Base-by-base conservation (phyloP, 2,113 vertebrate genomes). In the Motacilla alba region DNA sequence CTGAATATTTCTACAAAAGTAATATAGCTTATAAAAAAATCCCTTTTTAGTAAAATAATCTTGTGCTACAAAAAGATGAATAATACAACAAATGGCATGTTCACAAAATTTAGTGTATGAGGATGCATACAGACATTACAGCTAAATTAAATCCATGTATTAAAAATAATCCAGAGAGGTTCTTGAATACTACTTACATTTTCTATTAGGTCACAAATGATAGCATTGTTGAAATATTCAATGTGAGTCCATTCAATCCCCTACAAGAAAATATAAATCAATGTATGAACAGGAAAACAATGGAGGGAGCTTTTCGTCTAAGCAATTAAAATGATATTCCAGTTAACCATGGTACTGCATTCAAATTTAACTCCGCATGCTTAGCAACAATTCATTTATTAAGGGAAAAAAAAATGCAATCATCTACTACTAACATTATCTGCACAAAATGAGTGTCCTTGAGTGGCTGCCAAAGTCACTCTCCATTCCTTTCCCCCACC, bases 201-300 rank as follows among this genome's bases (percentile, higher is more conserved):
- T 98, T 99, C 99, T 97, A 99, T 99, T 81, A 99, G 98, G 97
- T 99, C 99, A 96, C 99, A 99, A 97, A 99, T 99, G 79, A 99
- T 92, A 41, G 99, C 99, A 68, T 99, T 99, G 98, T 99, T 99
- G 98, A 99, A 99, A 97, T 99, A 99, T 59, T 99, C 99, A 19
- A 99, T 99, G 92, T 99, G 99, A 91, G 99, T 99, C 99, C 99
- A 99, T 93, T 99, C 99, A 92, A 99, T 99, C 75, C 98, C 99
- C 99, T 99, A 75, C 11, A 94, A 83, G 37, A 94, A 95, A 97
- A 79, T 33, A 92, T 5, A 95, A 82, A 62, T n/a, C 84, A 47
- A 87, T 52, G 73, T 31, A 55, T 58, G 15, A 77, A 77, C 31
- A 81, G 37, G 8, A 43, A 64, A 87, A 72, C 22, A 86, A n/a